Evolutionary conservation across 2,113 vertebrate species (phyloP).

Genomic region (Balaeniceps rex): DNA sequence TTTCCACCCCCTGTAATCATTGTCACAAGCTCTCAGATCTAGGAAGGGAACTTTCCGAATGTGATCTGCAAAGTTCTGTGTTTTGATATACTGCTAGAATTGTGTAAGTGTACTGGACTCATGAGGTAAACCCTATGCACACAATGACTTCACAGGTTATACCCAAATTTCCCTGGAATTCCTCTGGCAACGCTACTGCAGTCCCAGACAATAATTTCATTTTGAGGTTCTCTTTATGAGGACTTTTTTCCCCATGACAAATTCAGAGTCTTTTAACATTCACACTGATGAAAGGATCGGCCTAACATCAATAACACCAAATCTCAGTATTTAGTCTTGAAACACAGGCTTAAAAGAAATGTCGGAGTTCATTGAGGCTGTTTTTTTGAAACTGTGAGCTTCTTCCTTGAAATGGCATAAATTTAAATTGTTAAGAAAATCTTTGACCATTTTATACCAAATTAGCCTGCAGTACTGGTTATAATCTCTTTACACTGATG

Average conservation of each 20-base stretch:
- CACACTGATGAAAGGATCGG: not conserved
- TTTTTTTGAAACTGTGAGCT: not conserved
- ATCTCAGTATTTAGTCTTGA: slow-evolving; percentile 10
- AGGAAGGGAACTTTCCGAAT: not conserved
- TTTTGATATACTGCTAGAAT: not conserved
- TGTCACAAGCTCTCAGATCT: not conserved
- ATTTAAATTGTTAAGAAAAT: not conserved
- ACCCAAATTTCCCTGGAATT: not conserved
- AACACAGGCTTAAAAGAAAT: not conserved
- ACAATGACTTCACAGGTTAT: not conserved
- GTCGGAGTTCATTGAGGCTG: not conserved
- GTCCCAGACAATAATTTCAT: slow-evolving; percentile 7
- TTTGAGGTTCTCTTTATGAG: not conserved
- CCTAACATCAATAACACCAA: not conserved
- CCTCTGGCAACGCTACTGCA: not conserved
- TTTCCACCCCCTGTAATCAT: not conserved
- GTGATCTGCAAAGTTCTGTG: not conserved
- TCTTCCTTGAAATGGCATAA: not conserved
- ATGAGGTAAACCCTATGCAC: not conserved
- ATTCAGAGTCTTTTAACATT: slow-evolving; percentile 27
- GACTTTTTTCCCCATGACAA: not conserved
- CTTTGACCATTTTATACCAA: not conserved
- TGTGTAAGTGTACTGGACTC: not conserved
- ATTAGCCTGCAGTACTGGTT: not conserved
- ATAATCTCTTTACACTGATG: not conserved